A percentile compares a stretch with the other conserved stretches of the same genome.
phyloP scores from a whole-genome alignment of 2,797 vertebrate species.

The Sebastes itinus region DNA sequence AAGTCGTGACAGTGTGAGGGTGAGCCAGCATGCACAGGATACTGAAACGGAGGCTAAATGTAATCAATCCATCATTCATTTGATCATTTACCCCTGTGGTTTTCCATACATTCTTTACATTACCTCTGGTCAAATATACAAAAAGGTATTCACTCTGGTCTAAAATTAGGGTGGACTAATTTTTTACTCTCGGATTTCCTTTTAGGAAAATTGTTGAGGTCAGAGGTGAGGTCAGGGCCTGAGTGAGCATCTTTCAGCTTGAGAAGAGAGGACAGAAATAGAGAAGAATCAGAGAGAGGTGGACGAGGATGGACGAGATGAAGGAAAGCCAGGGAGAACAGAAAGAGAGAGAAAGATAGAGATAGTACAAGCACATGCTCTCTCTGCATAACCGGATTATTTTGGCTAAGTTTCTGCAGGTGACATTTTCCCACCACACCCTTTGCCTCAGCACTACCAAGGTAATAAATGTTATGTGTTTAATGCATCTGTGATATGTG shows the following conservation, averaged over 20 bases:
- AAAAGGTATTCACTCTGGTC: neutral
- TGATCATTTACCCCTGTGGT: too few relatives aligned
- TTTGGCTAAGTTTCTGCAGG: constrained; percentile 40
- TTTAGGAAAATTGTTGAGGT: neutral
- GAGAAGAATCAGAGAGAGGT: neutral
- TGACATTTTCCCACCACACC: constrained; percentile 72
- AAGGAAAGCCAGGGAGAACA: neutral
- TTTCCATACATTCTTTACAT: neutral
- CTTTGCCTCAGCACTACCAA: neutral
- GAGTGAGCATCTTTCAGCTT: neutral
- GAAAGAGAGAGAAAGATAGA: neutral
- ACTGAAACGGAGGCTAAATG: neutral
- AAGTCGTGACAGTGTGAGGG: too few relatives aligned
- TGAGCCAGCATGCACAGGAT: too few relatives aligned
- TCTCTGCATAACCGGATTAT: constrained; percentile 54
- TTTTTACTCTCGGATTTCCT: neutral
- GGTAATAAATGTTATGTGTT: neutral
- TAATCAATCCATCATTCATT: neutral
- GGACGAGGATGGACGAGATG: neutral
- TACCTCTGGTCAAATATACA: neutral
- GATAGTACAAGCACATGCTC: neutral
- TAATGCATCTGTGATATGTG: neutral
- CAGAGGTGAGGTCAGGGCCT: neutral
- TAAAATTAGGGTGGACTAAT: neutral
- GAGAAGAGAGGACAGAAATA: neutral